Conservation (phyloP, 2,797 vertebrate genomes). For the Phaenicophaeus curvirostris region DNA sequence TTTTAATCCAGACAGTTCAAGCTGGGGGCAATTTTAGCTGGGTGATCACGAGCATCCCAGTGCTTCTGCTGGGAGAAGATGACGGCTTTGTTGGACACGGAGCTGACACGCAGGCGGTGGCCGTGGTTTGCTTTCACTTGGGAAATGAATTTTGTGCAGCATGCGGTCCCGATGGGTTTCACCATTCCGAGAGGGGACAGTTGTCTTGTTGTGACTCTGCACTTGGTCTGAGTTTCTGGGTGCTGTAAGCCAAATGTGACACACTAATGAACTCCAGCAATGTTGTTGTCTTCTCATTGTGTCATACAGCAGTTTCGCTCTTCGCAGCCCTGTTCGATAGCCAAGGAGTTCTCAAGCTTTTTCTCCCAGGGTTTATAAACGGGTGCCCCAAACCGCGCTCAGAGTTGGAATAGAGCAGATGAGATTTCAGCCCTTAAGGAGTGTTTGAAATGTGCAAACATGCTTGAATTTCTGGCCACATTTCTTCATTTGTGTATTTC, state of each 20-base stretch:
- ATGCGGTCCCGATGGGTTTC: background rate
- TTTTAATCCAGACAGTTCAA: background rate
- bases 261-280: background rate
- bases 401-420: background rate
- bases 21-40: background rate
- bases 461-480: background rate
- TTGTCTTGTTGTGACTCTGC: background rate
- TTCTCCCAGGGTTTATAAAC: background rate
- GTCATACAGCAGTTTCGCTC: background rate
- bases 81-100: background rate
- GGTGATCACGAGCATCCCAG: background rate
- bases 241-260: background rate
- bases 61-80: background rate
- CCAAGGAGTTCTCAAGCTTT: background rate
- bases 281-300: background rate
- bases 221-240: accelerated
- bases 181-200: background rate
- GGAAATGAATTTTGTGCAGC: background rate
- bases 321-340: background rate
- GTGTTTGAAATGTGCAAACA: background rate
- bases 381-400: background rate
- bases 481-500: background rate
- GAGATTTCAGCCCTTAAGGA: constrained; percentile 19
- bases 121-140: background rate
- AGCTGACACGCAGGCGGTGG: accelerated